phyloP scores from a whole-genome alignment of 2,797 vertebrate species.

The Sebastes taczanowskii region DNA sequence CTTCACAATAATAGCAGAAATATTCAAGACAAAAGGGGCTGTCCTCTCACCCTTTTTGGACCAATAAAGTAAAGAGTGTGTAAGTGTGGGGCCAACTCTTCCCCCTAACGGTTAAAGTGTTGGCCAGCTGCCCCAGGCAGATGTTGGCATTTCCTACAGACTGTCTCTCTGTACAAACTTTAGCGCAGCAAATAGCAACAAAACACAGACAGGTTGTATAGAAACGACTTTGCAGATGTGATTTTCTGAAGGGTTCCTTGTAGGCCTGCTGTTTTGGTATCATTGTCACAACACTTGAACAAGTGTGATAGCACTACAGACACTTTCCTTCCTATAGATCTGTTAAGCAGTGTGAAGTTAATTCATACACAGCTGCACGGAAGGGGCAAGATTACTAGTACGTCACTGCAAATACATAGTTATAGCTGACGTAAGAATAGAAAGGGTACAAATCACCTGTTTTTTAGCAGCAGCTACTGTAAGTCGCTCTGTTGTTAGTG shows the following conservation, averaged over 20 bases:
- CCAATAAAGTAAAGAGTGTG: conserved; percentile 14
- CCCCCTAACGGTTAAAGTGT: conserved; percentile 43
- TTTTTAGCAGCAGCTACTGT: background rate
- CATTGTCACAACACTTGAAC: conserved; percentile 1
- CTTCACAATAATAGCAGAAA: conserved; percentile 17
- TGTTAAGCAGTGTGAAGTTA: conserved; percentile 20
- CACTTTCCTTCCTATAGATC: conserved; percentile 20
- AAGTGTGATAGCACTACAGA: conserved; percentile 17
- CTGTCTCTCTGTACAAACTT: conserved; percentile 44
- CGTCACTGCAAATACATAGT: conserved; percentile 3
- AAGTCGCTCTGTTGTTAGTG: conserved; percentile 3
- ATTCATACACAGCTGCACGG: conserved; percentile 14
- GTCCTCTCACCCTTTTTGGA: conserved; percentile 30
- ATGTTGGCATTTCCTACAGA: conserved; percentile 67
- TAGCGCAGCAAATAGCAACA: conserved; percentile 52
- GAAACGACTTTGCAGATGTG: conserved; percentile 52
- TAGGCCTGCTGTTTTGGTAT: conserved; percentile 12
- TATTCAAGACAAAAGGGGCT: conserved; percentile 18
- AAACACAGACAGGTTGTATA: conserved; percentile 19
- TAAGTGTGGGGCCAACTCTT: conserved; percentile 28
- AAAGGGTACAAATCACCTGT: background rate
- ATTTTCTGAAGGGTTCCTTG: conserved; percentile 41
- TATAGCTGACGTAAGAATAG: background rate
- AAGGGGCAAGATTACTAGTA: background rate
- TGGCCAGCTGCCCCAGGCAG: conserved; percentile 60